These are phyloP conservation scores for Enteromius radiatus DNA, from an alignment of 2,797 vertebrate genomes.

Conservation along the genomic window DNA sequence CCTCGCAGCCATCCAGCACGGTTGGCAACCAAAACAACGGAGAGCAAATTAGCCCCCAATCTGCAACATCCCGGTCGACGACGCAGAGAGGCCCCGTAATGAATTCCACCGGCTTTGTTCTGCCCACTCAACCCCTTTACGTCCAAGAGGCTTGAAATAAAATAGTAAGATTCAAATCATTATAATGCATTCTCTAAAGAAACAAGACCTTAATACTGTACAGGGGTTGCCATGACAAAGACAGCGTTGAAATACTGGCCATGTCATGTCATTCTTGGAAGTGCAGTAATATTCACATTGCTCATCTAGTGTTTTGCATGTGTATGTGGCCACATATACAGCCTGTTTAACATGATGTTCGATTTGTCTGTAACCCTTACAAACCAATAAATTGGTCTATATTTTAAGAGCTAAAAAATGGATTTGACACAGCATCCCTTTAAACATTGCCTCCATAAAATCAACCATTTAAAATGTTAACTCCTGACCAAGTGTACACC, in stretches of 20 bases:
- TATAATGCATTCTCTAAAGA: slow-evolving; percentile 61
- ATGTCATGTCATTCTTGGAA: slow-evolving; percentile 28
- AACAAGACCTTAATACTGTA: slow-evolving; percentile 45
- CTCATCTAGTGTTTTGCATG: neutral
- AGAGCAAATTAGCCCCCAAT: slow-evolving; percentile 56
- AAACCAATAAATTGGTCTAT: neutral
- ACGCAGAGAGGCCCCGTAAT: slow-evolving; percentile 61
- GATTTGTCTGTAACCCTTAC: neutral
- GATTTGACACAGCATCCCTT: neutral
- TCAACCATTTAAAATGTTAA: neutral
- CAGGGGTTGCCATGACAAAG: slow-evolving; percentile 57
- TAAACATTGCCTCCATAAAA: neutral
- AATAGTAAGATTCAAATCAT: slow-evolving; percentile 65
- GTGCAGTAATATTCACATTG: slow-evolving; percentile 27
- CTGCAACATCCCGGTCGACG: slow-evolving; percentile 42
- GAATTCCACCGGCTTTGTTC: slow-evolving; percentile 68
- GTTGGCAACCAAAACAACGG: slow-evolving; percentile 49
- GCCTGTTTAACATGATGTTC: neutral
- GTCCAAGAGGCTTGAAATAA: slow-evolving; percentile 62
- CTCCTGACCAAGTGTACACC: neutral
- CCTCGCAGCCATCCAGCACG: slow-evolving; percentile 54
- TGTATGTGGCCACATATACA: neutral
- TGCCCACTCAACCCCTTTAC: slow-evolving; percentile 56
- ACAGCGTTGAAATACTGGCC: slow-evolving; percentile 32
- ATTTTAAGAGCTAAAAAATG: neutral